phyloP scores from a whole-genome alignment of 2,113 vertebrate genomes.

The Herpetotheres cachinnans region DNA sequence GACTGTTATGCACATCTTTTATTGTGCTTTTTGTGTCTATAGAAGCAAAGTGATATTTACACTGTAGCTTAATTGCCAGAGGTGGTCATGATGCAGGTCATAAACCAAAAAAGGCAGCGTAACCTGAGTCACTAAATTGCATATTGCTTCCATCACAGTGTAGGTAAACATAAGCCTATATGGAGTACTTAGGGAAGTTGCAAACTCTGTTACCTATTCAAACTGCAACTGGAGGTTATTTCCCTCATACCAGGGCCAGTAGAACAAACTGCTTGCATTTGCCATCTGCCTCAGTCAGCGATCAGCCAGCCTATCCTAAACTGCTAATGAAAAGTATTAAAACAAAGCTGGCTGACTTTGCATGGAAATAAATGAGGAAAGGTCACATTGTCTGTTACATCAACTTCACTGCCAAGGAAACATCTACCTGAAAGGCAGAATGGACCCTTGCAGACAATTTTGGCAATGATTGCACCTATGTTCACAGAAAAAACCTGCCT shows the following conservation, averaged over 20 bases:
- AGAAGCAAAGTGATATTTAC: neutral
- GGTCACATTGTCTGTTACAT: constrained; percentile 17
- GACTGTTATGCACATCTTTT: neutral
- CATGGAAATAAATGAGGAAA: neutral
- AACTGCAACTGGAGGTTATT: neutral
- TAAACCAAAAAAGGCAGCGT: neutral
- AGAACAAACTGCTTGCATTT: neutral
- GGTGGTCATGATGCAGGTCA: neutral
- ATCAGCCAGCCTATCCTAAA: neutral
- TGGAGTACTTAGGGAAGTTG: neutral
- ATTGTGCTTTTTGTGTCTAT: neutral
- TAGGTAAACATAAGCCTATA: neutral
- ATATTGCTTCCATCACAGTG: neutral
- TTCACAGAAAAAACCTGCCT: neutral
- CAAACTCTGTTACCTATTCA: constrained; percentile 1
- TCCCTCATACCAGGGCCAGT: neutral
- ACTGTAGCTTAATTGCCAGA: neutral
- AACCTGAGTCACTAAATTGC: neutral
- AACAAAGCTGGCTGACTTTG: neutral
- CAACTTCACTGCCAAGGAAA: neutral
- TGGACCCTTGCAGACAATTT: neutral
- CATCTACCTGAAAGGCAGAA: constrained; percentile 6
- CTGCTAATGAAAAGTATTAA: constrained; percentile 28
- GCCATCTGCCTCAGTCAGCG: neutral
- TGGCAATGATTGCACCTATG: neutral